Evolutionary conservation across 1,140 invertebrate species (phyloP), one percentile per base, ranked within the genome.

Genomic region (Helicoverpa zea): DNA sequence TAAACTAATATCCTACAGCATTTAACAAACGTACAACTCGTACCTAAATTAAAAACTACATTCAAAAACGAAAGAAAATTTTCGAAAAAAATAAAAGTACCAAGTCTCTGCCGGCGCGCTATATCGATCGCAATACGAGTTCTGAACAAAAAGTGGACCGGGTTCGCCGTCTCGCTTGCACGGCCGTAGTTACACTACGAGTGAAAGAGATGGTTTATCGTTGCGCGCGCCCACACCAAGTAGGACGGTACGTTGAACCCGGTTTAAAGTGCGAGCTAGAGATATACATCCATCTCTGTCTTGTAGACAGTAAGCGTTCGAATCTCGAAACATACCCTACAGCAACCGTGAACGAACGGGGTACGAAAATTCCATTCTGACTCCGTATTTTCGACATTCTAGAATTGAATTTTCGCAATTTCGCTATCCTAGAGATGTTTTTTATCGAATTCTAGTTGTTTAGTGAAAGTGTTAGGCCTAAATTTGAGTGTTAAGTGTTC

Each of bases 91-190:
- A 66, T 30, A 59, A 82, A 87, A 91, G 87, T 88, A 91, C 81
- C 88, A 93, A 93, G 86, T 87, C 79, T n/a, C 81, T 52, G 70
- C 56, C 70, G 84, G 84, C 88, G 89, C 83, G 82, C 79, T 92
- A 90, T 88, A 91, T 87, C 88, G 92, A 92, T 94, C 91, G 88
- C 90, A 91, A 92, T 92, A 92, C 91, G 90, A 87, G 88, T 91
- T 91, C 87, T 81, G 81, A 87, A 87, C 89, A 92, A 92, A 92
- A 93, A 93, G 92, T 92, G 84, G 87, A 88, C 84, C 86, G 86
- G 75, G 64, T 79, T 52, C 30, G 64, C 81, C 29, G 52, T 89
- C 89, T 88, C 83, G 75, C 82, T 90, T 74, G 89, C 88, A 68
- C 81, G 35, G 7, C 13, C 1, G n/a, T 23, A 7, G 13, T 23